Base-by-base conservation (phyloP, 2,888 invertebrate genomes). In the Patella depressa region DNA sequence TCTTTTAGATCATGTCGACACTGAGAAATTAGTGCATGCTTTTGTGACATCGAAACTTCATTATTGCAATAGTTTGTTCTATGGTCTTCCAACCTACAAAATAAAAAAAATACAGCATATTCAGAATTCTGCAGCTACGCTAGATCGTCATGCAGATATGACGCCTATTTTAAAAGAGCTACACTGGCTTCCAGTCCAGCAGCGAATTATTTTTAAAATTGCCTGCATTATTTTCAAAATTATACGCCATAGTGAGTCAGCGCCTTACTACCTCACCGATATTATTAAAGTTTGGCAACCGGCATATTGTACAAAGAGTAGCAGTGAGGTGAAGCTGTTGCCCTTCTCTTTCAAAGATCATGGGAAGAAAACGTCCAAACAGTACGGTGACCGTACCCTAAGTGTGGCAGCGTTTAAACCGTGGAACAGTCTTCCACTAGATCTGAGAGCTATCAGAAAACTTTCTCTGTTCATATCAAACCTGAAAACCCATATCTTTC, bases 141-240 rank as follows among this genome's bases (percentile, higher is more conserved):
- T 74, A 17, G 74, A 14, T n/a, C 45, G 14, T 19, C 54, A 54
- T 17, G 24, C n/a, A 12, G n/a, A 74, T n/a, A 59, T 74, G 45
- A 29, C 59, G 17, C 74, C 74, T 57, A 34, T 74, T 3, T 57
- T 74, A 3, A 74, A 24, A 11, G 55, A 55, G 34, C 74, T 74
- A 14, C 74, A 59, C 29, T 74, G 74, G 74, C 74, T 74, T 53
- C 73, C 74, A 12, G 57, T 74, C n/a, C 24, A 19, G 9, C 45
- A 55, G 7, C 24, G 74, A 74, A 57, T 74, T 19, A 34, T n/a
- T 34, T 74, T 29, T 59, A 74, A 74, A 34, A 14, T 74, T 59
- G 34, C 45, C 14, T 17, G 54, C 17, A 55, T 74, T 4, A 29
- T 59, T 45, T 74, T 57, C 57, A 29, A 72, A 53, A 53, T 45